Percentiles rank a stretch among this genome's conserved stretches.
Evolutionary conservation across 2,797 vertebrate genomes (phyloP).

Genomic region (Megaceryle alcyon): DNA sequence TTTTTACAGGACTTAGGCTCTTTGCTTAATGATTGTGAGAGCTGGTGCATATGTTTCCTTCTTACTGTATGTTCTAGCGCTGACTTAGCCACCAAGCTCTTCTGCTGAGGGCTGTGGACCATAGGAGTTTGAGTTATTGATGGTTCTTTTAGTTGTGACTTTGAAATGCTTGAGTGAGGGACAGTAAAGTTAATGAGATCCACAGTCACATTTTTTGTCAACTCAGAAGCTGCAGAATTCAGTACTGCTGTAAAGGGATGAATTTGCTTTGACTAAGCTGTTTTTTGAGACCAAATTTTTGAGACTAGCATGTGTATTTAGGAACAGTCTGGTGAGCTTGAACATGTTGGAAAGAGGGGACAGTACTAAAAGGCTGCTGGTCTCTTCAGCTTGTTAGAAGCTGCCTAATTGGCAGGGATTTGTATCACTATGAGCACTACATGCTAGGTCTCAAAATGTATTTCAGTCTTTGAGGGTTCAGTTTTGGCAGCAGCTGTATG

Average conservation of each 20-base stretch:
- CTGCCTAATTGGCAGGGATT: too few relatives aligned
- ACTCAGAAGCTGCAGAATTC: neutral
- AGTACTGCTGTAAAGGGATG: neutral
- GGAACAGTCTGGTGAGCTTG: neutral
- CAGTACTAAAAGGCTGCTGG: too few relatives aligned
- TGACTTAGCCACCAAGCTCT: neutral
- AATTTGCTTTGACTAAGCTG: neutral
- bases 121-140: neutral
- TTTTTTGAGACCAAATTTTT: neutral
- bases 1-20: neutral
- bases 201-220: neutral
- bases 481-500: too few relatives aligned
- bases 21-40: neutral
- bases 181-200: too few relatives aligned
- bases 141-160: neutral
- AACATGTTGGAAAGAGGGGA: too few relatives aligned
- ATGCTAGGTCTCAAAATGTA: too few relatives aligned
- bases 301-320: neutral
- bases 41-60: neutral
- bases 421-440: too few relatives aligned
- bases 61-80: rapidly evolving
- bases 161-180: too few relatives aligned
- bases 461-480: too few relatives aligned
- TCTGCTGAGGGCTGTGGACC: neutral
- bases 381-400: too few relatives aligned